Evolutionary conservation across 2,113 vertebrate genomes (phyloP).

Genomic region (Entelurus aequoreus): DNA sequence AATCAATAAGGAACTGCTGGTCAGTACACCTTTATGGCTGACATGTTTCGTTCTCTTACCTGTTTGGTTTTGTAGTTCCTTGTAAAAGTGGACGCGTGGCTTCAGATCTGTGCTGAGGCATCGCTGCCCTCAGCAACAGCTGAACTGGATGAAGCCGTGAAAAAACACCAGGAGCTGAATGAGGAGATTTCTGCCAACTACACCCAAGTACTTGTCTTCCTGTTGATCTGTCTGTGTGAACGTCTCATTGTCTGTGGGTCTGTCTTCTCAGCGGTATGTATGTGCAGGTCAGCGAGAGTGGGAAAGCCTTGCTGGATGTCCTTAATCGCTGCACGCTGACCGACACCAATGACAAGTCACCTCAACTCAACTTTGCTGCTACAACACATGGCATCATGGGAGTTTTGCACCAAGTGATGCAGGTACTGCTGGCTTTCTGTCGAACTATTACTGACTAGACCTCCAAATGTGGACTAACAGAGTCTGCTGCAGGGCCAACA

Average conservation of each 20-base stretch:
- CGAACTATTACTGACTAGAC: neutral
- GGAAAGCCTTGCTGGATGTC: slow-evolving; percentile 69
- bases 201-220: slow-evolving; percentile 79
- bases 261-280: neutral
- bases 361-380: slow-evolving; percentile 47
- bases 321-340: slow-evolving; percentile 52
- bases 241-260: neutral
- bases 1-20: neutral
- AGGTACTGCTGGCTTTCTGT: slow-evolving; percentile 24
- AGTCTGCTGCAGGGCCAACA: slow-evolving; percentile 66
- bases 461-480: neutral
- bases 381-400: slow-evolving; percentile 85
- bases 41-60: neutral
- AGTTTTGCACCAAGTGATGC: slow-evolving; percentile 87
- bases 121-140: slow-evolving; percentile 83
- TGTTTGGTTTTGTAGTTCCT: slow-evolving; percentile 76
- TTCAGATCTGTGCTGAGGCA: slow-evolving; percentile 89
- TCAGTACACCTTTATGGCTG: neutral
- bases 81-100: slow-evolving; percentile 87
- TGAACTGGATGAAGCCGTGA: slow-evolving; percentile 85
- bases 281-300: slow-evolving; percentile 70
- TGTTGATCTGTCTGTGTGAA: neutral
- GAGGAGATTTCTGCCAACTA: slow-evolving; percentile 93
- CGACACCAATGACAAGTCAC: slow-evolving; percentile 24
- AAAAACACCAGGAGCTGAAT: slow-evolving; percentile 91